Conservation (phyloP, 1,140 invertebrate genomes). For the Neocloeon triangulifer region DNA sequence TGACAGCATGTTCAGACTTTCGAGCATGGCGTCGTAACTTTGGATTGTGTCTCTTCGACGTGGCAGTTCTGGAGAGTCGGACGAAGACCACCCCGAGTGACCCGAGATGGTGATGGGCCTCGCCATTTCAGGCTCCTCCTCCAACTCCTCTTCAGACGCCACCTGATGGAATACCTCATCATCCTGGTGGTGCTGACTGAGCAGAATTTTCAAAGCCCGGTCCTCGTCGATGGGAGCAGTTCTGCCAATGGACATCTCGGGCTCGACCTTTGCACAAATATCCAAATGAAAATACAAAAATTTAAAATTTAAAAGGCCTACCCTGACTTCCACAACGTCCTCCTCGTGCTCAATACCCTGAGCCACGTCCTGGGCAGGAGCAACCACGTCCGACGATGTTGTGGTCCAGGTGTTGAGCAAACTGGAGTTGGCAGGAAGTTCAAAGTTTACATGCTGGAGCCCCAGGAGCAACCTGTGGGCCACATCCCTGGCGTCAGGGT, state of each 20-base stretch:
- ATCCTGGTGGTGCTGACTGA: slow-evolving; percentile 7
- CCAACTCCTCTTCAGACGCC: not conserved
- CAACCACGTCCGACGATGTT: slow-evolving; percentile 38
- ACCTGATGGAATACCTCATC: too few relatives aligned
- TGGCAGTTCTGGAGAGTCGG: not conserved
- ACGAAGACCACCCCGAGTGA: not conserved
- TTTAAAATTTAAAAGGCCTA: too few relatives aligned
- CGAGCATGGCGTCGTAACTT: slow-evolving; percentile 21
- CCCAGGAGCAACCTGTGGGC: slow-evolving; percentile 50
- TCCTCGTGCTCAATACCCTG: slow-evolving; percentile 35
- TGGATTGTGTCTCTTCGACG: slow-evolving; percentile 13
- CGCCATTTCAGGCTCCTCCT: slow-evolving; percentile 9
- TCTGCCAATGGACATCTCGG: slow-evolving; percentile 16
- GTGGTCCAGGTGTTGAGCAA: slow-evolving; percentile 74
- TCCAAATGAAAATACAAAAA: slow-evolving; percentile 15
- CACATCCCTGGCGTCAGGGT: slow-evolving; percentile 54
- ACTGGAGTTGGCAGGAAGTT: slow-evolving; percentile 67
- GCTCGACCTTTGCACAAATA: slow-evolving; percentile 17
- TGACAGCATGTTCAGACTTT: slow-evolving; percentile 10
- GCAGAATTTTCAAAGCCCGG: slow-evolving; percentile 13
- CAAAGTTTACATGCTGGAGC: slow-evolving; percentile 51
- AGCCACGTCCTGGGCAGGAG: slow-evolving; percentile 37
- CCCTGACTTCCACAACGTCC: not conserved
- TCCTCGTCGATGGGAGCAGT: slow-evolving; percentile 20
- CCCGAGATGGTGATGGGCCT: not conserved